Conservation (phyloP, 2,797 vertebrate genomes). For the Xyrichtys novacula region DNA sequence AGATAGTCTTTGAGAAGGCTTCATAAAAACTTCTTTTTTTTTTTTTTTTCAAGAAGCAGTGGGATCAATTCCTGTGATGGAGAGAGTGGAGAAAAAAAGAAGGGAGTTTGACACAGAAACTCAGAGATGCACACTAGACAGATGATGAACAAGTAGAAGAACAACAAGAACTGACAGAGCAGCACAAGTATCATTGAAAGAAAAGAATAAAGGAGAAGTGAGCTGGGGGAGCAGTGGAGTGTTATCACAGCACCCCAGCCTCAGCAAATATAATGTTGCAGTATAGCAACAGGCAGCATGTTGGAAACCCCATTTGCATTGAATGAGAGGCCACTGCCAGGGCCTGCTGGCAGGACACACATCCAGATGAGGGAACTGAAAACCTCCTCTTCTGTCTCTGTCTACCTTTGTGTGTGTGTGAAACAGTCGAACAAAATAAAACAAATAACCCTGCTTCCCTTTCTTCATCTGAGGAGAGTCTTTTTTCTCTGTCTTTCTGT, state of each 20-base stretch:
- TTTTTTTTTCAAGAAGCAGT: constrained; percentile 10
- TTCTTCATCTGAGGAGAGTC: too few species aligned
- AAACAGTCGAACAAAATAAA: not conserved
- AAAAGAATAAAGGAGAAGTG: constrained; percentile 16
- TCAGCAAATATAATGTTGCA: constrained; percentile 40
- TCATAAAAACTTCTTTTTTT: too few species aligned
- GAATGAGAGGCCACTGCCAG: constrained; percentile 65
- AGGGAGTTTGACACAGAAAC: constrained; percentile 22
- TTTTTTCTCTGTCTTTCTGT: too few species aligned
- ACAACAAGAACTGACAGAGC: constrained; percentile 44
- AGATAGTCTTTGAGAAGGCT: constrained; percentile 24
- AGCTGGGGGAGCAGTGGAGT: constrained; percentile 25
- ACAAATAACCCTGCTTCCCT: not conserved
- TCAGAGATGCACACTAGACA: constrained; percentile 21
- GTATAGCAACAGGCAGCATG: constrained; percentile 37
- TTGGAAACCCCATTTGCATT: constrained; percentile 68
- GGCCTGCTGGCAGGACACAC: constrained; percentile 49
- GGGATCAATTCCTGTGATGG: constrained; percentile 15
- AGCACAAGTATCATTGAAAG: constrained; percentile 20
- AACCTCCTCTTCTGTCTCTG: constrained; percentile 15
- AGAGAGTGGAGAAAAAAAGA: constrained; percentile 29
- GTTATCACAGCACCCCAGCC: constrained; percentile 69
- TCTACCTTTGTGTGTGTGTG: constrained; percentile 11
- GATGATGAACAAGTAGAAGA: constrained; percentile 40
- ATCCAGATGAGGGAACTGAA: constrained; percentile 48